Percentiles rank a stretch among this genome's conserved stretches.
Conservation (phyloP, 37 sponge, comb jelly and placozoan species). For the Theonella swinhoei region DNA sequence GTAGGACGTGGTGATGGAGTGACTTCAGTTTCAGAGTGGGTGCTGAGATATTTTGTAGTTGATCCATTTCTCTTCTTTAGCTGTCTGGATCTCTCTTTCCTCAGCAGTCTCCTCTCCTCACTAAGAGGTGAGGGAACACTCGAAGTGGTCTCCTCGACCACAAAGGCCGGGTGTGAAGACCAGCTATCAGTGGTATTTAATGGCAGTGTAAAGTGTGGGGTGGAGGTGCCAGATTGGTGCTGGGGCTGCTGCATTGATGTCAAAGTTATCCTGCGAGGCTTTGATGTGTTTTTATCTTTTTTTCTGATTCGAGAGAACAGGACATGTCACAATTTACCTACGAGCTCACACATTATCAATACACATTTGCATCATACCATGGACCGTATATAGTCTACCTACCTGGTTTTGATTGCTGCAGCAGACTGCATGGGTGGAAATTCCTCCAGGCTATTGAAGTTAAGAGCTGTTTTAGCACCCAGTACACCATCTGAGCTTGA, state of each 20-base stretch:
- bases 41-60: no score
- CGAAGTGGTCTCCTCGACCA: not conserved
- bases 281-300: not conserved
- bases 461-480: not conserved
- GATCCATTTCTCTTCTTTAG: not conserved
- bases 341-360: no score
- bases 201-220: not conserved
- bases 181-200: not conserved
- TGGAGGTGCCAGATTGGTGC: slow-evolving; percentile 9
- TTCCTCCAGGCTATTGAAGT: slow-evolving; percentile 36
- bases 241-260: not conserved
- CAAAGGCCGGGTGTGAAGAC: not conserved
- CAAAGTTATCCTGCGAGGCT: not conserved
- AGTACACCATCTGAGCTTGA: no score
- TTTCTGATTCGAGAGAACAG: no score
- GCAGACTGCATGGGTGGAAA: slow-evolving; percentile 39
- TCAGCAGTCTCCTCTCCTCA: slow-evolving; percentile 29
- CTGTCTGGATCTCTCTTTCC: slow-evolving; percentile 15
- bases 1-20: not conserved
- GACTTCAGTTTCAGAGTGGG: not conserved
- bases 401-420: not conserved
- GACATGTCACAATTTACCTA: no score
- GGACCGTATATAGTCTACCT: not conserved
- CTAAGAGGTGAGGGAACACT: not conserved
- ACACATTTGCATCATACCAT: not conserved